Conservation (phyloP, 2,113 vertebrate species). For the Apodemus speciosus region DNA sequence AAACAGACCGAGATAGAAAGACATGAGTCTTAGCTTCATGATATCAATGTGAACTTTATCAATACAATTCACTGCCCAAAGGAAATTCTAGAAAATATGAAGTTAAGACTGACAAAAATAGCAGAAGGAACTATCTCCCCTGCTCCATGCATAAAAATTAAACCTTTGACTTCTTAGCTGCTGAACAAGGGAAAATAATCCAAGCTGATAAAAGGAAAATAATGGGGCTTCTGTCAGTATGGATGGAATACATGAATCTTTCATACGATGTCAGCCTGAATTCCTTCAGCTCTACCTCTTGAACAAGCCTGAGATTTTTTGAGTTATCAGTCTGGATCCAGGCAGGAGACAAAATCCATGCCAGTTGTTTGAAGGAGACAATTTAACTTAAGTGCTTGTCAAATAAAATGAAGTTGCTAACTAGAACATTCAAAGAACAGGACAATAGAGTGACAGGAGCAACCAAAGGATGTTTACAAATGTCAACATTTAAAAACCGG, state of each 20-base stretch:
- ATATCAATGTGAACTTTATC: not conserved
- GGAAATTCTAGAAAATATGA: conserved; percentile 11
- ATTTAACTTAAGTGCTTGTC: not conserved
- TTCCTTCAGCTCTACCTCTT: not conserved
- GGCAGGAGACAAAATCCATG: not conserved
- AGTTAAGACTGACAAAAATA: not conserved
- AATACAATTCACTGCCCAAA: not conserved
- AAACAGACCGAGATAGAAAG: not conserved
- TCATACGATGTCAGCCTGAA: not conserved
- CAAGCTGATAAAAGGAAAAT: not conserved
- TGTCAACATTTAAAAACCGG: not conserved
- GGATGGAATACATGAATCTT: not conserved
- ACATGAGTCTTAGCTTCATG: not conserved
- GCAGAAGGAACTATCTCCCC: not conserved
- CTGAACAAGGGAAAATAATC: not conserved
- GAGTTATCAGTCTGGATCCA: not conserved
- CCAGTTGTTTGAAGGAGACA: not conserved
- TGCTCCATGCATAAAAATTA: conserved; percentile 21
- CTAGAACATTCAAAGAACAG: not conserved
- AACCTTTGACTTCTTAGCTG: not conserved
- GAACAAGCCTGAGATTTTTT: not conserved
- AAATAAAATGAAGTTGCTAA: not conserved
- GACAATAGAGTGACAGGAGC: not conserved
- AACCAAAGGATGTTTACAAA: not conserved
- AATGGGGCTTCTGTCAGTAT: not conserved